Evolutionary conservation across 2,888 invertebrate species (phyloP), one percentile per base, ranked within the genome.

Genomic region (Drosophila pseudotakahashii): DNA sequence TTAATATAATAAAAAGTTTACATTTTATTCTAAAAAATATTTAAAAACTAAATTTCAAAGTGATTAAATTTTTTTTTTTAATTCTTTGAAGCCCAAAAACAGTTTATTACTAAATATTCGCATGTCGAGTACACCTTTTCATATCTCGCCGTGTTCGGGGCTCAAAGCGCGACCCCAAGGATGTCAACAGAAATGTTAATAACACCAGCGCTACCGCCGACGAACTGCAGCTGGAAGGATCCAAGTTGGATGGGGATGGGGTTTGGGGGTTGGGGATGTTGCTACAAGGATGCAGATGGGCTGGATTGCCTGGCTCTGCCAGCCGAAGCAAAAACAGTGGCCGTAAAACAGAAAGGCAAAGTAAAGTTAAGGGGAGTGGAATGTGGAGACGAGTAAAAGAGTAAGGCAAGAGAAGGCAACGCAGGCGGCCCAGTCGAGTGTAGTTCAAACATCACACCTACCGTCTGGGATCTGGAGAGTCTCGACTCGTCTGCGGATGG

Each of bases 361-460:
- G 41, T 41, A 37, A 16, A 68, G 34, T 30, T 13, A 2, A 2
- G n/a, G 3, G 23, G 45, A n/a, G n/a, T n/a, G n/a, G 7, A 53
- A 41, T 16, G 61, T 34, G 26, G 26, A 61, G 59, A 34, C 58
- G 64, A 60, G 69, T 58, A 69, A 70, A 60, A 60, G 69, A 58
- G 26, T 26, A 5, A 26, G 26, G 26, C 26, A 26, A n/a, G n/a
- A n/a, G 2, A 67, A 69, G 66, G 61, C 62, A 54, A 64, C 53
- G 53, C 53, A 37, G 44, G 64, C 63, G 42, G 66, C 53, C 70
- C 72, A 74, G 81, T 81, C 72, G 84, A 89, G 89, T 89, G 89
- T 78, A 89, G 89, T 85, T 89, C 81, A 89, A 89, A 89, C 80
- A 89, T 89, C 73, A 89, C 89, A 89, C 89, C 89, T 53, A 60